These are phyloP conservation scores for Mycalesis mineus DNA, from an alignment of 2,888 invertebrate genomes.

Conservation along the genomic window DNA sequence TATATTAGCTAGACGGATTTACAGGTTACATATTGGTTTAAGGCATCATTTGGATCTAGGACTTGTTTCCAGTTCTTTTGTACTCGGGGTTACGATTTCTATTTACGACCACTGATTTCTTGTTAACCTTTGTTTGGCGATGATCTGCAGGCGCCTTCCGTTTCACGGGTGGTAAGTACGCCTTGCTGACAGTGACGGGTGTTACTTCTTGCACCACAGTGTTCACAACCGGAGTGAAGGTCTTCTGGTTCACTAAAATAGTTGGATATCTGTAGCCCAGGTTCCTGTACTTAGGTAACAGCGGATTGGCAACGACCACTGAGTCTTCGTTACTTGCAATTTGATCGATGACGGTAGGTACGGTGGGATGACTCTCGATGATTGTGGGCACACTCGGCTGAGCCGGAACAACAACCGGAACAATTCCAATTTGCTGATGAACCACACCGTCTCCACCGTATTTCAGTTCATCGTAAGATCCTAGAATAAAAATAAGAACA, in stretches of 20 bases:
- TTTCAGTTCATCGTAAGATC: slow-evolving; percentile 60
- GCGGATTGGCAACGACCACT: neutral
- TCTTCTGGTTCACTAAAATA: neutral
- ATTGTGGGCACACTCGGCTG: slow-evolving; percentile 4
- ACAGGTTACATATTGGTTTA: neutral
- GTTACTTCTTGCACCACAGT: neutral
- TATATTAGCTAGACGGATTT: neutral
- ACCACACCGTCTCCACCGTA: slow-evolving; percentile 34
- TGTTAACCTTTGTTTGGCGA: slow-evolving; percentile 1
- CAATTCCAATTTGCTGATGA: slow-evolving; percentile 7
- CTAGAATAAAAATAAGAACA: slow-evolving; percentile 35
- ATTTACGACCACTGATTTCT: neutral
- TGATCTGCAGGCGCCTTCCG: slow-evolving; percentile 4
- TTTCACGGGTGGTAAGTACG: slow-evolving; percentile 10
- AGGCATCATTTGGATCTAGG: neutral
- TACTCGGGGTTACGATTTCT: slow-evolving; percentile 13
- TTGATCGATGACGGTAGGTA: neutral
- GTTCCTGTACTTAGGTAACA: neutral
- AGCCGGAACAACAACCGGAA: slow-evolving; percentile 17
- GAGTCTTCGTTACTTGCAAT: neutral
- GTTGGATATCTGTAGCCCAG: slow-evolving; percentile 1
- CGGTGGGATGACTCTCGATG: neutral
- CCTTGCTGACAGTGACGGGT: neutral
- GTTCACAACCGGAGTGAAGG: neutral
- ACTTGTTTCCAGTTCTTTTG: slow-evolving; percentile 13